Evolutionary conservation across 2,113 vertebrate species (phyloP), one percentile per base, ranked within the genome.

Genomic region (Diphyllodes magnificus): DNA sequence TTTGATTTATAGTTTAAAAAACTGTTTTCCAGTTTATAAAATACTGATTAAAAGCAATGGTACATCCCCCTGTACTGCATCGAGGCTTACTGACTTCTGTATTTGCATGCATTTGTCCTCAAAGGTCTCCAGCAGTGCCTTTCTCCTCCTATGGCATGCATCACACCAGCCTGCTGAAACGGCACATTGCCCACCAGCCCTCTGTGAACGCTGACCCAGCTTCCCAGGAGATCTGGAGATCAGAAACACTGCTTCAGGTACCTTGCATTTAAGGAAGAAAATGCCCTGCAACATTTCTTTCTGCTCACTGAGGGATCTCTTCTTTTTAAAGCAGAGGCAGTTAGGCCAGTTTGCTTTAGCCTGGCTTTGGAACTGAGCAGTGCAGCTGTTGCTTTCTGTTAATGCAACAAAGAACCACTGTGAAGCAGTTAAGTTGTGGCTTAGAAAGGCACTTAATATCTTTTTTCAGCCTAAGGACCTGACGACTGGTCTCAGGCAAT

Each of bases 171-270:
- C 97, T 99, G 40, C 98, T 99, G 59, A 99, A 99, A 75, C 97
- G 99, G 37, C 99, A 99, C 85, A 98, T 99, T 35, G 99, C 99
- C 79, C 99, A 99, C 61, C 99, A 99, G 95, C 98, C 99, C 5
- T 99, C 99, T 0, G 99, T 99, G 57, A 99, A 99, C 0, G 99
- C 99, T 40, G 99, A 99, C 93, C 99, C 99, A 0, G 98, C 99
- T 16, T 99, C 99, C 49, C 99, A 99, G 91, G 99, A 99, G 94
- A 99, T 99, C 97, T 99, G 99, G 99, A 98, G 99, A 33, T 98
- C 99, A 0, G 99, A 99, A 88, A 99, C 99, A 0, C 94, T 99
- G 53, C 92, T 99, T 9, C 99, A 99, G 96, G 98, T 98, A 59
- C 57, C 21, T 33, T 59, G 19, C 13, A 33, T 40, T 71, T 23